Evolutionary conservation across 2,113 vertebrate species (phyloP), one percentile per base, ranked within the genome.

Genomic region (Hippoglossus stenolepis): DNA sequence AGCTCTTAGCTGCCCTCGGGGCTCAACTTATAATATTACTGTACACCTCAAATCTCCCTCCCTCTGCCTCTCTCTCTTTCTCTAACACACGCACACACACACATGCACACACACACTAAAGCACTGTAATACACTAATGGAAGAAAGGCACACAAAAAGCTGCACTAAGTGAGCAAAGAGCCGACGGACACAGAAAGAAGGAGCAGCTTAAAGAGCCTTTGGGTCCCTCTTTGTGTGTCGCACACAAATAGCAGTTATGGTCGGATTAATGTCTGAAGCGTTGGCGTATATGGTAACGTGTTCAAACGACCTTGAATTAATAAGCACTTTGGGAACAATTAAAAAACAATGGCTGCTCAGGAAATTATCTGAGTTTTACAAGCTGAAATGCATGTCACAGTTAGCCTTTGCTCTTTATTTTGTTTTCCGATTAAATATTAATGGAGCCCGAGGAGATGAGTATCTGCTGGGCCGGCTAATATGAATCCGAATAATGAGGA

Each of bases 21-120:
- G 86, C 81, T 66, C 73, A 82, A 85, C 80, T 91, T 89, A 90
- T 89, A 82, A 88, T 88, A 89, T 89, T 89, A 91, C 86, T 87
- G 87, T 87, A 83, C 59, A 89, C 64, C 82, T 86, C 59, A 73
- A 79, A 82, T 83, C 75, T 72, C 59, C 28, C 58, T 70, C 67
- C 54, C 65, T 45, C 60, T 65, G 60, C 38, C 73, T 64, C 58
- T 68, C 58, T 81, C 28, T 70, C 43, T 31, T 51, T 58, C 53
- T 47, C 61, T 35, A 18, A 73, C 64, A 73, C 54, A 12, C 61
- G 65, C 68, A 65, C 51, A 78, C 45, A 59, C 23, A 73, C n/a
- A 24, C 64, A 66, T 54, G 47, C 63, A 58, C 61, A 40, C n/a
- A 73, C 67, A 73, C 59, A 17, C 43, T 31, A 7, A 31, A 7